Evolutionary conservation across 2,113 vertebrate species (phyloP).

Genomic region (Saccopteryx leptura): DNA sequence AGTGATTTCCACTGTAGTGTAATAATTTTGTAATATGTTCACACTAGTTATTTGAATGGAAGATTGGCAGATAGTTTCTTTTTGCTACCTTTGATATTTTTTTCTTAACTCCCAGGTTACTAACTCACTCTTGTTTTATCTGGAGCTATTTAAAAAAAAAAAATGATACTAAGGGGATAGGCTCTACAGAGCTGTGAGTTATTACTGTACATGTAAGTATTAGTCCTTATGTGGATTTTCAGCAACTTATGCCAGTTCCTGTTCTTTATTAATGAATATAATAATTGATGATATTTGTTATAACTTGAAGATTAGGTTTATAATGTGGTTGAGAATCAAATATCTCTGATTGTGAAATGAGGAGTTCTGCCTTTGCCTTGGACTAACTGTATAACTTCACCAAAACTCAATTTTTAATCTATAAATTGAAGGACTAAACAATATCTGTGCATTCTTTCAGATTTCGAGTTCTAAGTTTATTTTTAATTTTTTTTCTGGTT

Average conservation of each 20-base stretch:
- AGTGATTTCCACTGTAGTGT: not conserved
- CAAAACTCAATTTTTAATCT: not conserved
- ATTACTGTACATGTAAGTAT: not conserved
- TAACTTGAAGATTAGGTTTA: not conserved
- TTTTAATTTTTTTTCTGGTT: slow-evolving; percentile 1
- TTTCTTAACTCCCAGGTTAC: not conserved
- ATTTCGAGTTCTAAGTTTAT: slow-evolving; percentile 40
- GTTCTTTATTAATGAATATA: not conserved
- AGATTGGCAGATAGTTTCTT: not conserved
- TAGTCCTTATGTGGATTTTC: not conserved
- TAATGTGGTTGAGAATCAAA: not conserved
- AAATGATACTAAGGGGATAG: not conserved
- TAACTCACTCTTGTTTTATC: slow-evolving; percentile 7
- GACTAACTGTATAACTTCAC: not conserved
- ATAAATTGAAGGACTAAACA: not conserved
- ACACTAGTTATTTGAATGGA: not conserved
- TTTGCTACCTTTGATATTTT: not conserved
- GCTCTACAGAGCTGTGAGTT: slow-evolving; percentile 17
- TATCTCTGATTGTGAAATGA: not conserved
- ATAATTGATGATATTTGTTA: not conserved
- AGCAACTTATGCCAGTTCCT: not conserved
- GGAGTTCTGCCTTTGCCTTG: not conserved
- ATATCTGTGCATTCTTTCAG: not conserved
- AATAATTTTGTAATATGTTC: not conserved
- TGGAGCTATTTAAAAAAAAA: not conserved